Percentiles rank a stretch among this genome's conserved stretches.
Conservation (phyloP, 2,797 vertebrate species). For the Poecilia wingei region DNA sequence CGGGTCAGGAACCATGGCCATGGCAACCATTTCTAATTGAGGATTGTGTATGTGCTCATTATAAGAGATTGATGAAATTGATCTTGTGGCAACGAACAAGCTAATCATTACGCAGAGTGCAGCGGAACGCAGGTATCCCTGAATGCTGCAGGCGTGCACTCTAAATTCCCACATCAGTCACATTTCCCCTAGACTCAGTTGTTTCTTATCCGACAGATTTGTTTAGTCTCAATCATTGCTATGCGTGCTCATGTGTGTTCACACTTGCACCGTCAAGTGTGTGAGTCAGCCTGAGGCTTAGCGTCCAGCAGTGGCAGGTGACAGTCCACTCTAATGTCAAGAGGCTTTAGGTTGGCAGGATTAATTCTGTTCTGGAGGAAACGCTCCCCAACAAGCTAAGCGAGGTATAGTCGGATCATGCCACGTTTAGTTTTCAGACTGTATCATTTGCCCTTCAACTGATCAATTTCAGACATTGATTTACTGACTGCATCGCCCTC, state of each 20-base stretch:
- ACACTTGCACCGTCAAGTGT: slow-evolving; percentile 38
- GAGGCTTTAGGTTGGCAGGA: slow-evolving; percentile 63
- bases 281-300: slow-evolving; percentile 67
- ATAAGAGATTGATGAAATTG: slow-evolving; percentile 63
- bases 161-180: slow-evolving; percentile 54
- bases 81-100: slow-evolving; percentile 45
- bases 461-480: slow-evolving; percentile 8
- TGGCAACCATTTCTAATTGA: slow-evolving; percentile 50
- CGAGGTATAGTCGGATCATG: slow-evolving; percentile 32
- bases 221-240: slow-evolving; percentile 60
- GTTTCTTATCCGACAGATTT: slow-evolving; percentile 65
- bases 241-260: slow-evolving; percentile 43
- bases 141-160: slow-evolving; percentile 28
- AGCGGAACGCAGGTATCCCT: slow-evolving; percentile 21
- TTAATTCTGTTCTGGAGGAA: slow-evolving; percentile 50
- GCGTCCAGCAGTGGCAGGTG: slow-evolving; percentile 67
- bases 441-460: not conserved
- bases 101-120: slow-evolving; percentile 51
- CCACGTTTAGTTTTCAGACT: slow-evolving; percentile 18
- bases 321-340: slow-evolving; percentile 64
- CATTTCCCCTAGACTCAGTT: slow-evolving; percentile 42
- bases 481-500: slow-evolving; percentile 1
- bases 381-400: slow-evolving; percentile 33
- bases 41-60: slow-evolving; percentile 45
- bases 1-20: slow-evolving; percentile 44